A percentile compares a stretch with the other conserved stretches of the same genome.
phyloP scores from a whole-genome alignment of 2,888 invertebrate genomes.

The Spatulosminthurus flaviceps region DNA sequence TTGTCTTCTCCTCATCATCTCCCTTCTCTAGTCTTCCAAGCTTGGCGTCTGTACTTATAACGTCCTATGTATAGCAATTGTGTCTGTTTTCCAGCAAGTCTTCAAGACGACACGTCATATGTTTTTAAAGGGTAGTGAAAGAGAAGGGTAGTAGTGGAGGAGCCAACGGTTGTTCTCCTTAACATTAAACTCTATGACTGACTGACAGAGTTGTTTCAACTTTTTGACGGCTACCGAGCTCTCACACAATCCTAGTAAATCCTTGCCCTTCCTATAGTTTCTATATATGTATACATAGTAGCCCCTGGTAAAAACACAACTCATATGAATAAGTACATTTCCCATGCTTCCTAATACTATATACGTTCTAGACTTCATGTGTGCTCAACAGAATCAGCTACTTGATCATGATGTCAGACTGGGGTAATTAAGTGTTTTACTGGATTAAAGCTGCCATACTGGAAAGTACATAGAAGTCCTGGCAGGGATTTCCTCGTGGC shows the following conservation, averaged over 20 bases:
- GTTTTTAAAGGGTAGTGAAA: not conserved
- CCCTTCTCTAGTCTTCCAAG: not conserved
- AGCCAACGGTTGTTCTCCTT: too few species aligned
- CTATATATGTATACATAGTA: too few species aligned
- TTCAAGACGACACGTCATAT: not conserved
- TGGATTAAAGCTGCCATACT: not conserved
- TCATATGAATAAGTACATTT: too few species aligned
- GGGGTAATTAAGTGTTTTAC: slow-evolving; percentile 13
- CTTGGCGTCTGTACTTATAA: not conserved
- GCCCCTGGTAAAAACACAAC: too few species aligned
- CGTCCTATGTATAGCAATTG: too few species aligned
- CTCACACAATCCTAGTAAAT: slow-evolving; percentile 17
- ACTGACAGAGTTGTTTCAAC: slow-evolving; percentile 54
- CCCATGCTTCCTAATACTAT: too few species aligned
- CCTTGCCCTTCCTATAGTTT: not conserved
- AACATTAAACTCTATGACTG: slow-evolving; percentile 20
- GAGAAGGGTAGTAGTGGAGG: not conserved
- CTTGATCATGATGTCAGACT: slow-evolving; percentile 7
- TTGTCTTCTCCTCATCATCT: not conserved
- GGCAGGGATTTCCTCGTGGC: too few species aligned
- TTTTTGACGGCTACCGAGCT: slow-evolving; percentile 37
- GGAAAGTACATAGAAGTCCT: too few species aligned
- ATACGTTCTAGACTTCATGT: not conserved
- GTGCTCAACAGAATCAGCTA: not conserved
- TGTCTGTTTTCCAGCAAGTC: too few species aligned